Evolutionary conservation across 2,113 vertebrate species (phyloP), one percentile per base, ranked within the genome.

Genomic region (Xiphorhynchus elegans): DNA sequence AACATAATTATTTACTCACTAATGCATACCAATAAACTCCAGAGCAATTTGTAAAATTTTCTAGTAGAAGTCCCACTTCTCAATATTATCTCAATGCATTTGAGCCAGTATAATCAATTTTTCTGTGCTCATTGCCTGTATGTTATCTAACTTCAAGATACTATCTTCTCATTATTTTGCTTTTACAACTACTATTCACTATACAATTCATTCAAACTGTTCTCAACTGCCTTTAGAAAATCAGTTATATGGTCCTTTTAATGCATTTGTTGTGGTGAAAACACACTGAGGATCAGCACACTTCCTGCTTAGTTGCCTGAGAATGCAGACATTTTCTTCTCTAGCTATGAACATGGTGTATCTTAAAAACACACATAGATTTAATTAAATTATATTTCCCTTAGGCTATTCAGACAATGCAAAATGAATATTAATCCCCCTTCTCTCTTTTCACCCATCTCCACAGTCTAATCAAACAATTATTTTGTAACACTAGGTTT

Each of bases 371-470:
- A 93, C 77, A 95, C 79, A 60, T 63, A 60, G 15, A 58, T 39
- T 47, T 93, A 66, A 93, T 95, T 90, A 96, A 96, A 90, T 83
- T 94, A 66, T 90, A 74, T 47, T 88, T 94, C 74, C 91, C 42
- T 53, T 29, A 73, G 87, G 72, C 60, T 81, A 67, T 83, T 77
- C 70, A 88, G 67, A 89, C 58, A 96, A 74, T 37, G 46, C 33
- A 87, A 67, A 94, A 76, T 35, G 17, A 95, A 94, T 96, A 74
- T 86, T 87, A 96, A 96, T 62, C 21, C 52, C 13, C 16, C 2
- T 92, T 91, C 68, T 44, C 35, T 49, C 37, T 91, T 74, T 84
- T 91, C 58, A 69, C 13, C 40, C 37, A 31, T 73, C 72, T 77
- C 42, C 39, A 39, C 64, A 29, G 33, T 73, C 84, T 92, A 96